phyloP scores from a whole-genome alignment of 64 coral and sea anemone genomes.

The Actinia tenebrosa region DNA sequence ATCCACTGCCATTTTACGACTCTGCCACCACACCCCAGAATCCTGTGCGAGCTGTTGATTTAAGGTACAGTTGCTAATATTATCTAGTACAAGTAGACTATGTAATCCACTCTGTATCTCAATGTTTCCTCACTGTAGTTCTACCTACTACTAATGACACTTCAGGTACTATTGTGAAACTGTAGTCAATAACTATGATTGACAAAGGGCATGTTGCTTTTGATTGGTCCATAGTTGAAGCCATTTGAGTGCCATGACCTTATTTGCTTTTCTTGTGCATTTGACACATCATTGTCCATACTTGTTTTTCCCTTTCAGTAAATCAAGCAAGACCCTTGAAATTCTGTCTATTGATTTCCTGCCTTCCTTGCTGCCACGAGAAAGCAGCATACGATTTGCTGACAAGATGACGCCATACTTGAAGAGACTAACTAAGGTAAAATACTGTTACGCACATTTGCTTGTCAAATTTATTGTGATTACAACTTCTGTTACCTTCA shows the following conservation, averaged over 20 bases:
- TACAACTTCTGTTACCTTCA: background rate
- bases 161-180: background rate
- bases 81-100: too few species aligned
- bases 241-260: too few species aligned
- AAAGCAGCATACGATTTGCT: conserved; percentile 50
- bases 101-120: too few species aligned
- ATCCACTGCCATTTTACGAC: conserved; percentile 33
- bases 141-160: background rate
- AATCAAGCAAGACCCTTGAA: conserved; percentile 33
- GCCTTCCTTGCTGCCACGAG: conserved; percentile 43
- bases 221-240: background rate
- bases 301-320: background rate
- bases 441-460: background rate
- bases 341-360: conserved; percentile 45
- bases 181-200: background rate
- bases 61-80: background rate
- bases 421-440: conserved; percentile 35
- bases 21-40: conserved; percentile 5
- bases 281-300: background rate
- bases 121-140: background rate
- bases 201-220: background rate
- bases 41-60: background rate
- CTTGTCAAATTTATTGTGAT: background rate
- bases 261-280: too few species aligned
- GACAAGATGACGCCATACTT: conserved; percentile 46